Evolutionary conservation across 2,888 invertebrate genomes (phyloP).

Genomic region (Drosophila ustulata): DNA sequence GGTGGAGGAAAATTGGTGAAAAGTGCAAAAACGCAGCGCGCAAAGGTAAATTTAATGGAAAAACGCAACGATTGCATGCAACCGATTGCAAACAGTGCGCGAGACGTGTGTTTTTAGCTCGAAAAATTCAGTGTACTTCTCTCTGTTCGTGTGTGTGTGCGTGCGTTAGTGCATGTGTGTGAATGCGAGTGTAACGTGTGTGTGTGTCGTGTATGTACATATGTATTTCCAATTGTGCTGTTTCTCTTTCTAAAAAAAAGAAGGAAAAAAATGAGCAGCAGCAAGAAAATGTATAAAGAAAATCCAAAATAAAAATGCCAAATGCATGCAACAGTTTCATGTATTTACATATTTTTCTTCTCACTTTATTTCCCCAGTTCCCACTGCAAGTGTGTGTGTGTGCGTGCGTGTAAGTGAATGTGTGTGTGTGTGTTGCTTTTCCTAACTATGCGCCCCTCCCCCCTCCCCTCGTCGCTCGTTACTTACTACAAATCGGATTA

Average conservation of each 20-base stretch:
- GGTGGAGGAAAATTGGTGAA: slow-evolving; percentile 65
- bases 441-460: slow-evolving; percentile 44
- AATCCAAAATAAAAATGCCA: slow-evolving; percentile 64
- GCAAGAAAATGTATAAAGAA: slow-evolving; percentile 50
- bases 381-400: slow-evolving; percentile 27
- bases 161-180: slow-evolving; percentile 35
- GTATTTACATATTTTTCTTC: slow-evolving; percentile 63
- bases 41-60: slow-evolving; percentile 51
- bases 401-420: slow-evolving; percentile 3
- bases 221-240: slow-evolving; percentile 75
- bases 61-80: slow-evolving; percentile 50
- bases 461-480: slow-evolving; percentile 41
- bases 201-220: slow-evolving; percentile 53
- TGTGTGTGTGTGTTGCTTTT: slow-evolving; percentile 55
- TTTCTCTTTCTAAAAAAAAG: slow-evolving; percentile 59
- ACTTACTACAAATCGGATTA: slow-evolving; percentile 70
- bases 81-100: slow-evolving; percentile 43
- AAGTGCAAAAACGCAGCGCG: slow-evolving; percentile 62
- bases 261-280: slow-evolving; percentile 16
- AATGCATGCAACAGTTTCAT: slow-evolving; percentile 52
- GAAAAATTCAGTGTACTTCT: slow-evolving; percentile 63
- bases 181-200: slow-evolving; percentile 35
- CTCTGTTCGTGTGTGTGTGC: slow-evolving; percentile 32
- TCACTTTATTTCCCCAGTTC: slow-evolving; percentile 44
- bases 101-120: slow-evolving; percentile 56